Conservation (phyloP, 2,888 invertebrate species). For the Prenolepis imparis region DNA sequence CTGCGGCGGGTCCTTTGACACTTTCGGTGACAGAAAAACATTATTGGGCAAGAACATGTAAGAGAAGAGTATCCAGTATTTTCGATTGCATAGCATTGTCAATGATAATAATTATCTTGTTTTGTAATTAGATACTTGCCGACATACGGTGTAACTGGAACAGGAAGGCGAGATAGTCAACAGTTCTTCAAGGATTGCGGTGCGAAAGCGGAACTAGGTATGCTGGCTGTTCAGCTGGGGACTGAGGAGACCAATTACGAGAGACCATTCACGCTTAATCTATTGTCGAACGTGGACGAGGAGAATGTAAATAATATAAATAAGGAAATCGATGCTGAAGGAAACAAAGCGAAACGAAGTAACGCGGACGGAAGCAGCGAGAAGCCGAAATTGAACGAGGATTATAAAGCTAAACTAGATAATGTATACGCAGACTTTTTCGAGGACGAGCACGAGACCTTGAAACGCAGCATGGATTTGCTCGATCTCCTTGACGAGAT, state of each 20-base stretch:
- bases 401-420: constrained; percentile 75
- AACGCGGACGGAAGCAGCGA: constrained; percentile 65
- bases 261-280: constrained; percentile 78
- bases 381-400: constrained; percentile 68
- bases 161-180: constrained; percentile 44
- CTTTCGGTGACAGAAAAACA: constrained; percentile 82
- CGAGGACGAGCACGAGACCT: constrained; percentile 70
- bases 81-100: neutral
- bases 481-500: constrained; percentile 81
- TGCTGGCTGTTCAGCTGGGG: constrained; percentile 81
- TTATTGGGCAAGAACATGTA: constrained; percentile 84
- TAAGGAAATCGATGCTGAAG: constrained; percentile 54
- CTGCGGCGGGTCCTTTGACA: constrained; percentile 79
- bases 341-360: constrained; percentile 17
- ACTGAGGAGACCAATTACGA: constrained; percentile 74
- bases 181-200: constrained; percentile 70
- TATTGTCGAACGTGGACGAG: constrained; percentile 72
- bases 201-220: constrained; percentile 79
- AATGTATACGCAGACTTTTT: constrained; percentile 79
- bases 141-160: constrained; percentile 64
- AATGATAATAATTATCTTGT: neutral
- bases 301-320: constrained; percentile 64
- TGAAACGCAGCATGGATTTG: constrained; percentile 76
- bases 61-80: constrained; percentile 40
- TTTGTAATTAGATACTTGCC: constrained; percentile 75